A percentile compares a stretch with the other conserved stretches of the same genome.
phyloP scores from a whole-genome alignment of 2,797 vertebrate genomes.

The Glyptemys insculpta region DNA sequence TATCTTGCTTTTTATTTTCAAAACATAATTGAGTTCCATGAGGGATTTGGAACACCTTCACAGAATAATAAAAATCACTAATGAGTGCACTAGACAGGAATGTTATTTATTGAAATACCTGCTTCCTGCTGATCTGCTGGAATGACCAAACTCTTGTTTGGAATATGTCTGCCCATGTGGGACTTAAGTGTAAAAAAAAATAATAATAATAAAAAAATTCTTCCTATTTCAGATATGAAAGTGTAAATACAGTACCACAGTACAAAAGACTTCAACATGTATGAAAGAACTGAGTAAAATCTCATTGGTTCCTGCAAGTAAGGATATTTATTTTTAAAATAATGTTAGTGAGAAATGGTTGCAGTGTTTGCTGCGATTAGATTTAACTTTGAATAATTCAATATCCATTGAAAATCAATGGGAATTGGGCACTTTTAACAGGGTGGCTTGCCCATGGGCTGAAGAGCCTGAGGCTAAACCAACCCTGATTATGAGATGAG shows the following conservation, averaged over 20 bases:
- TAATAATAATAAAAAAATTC: background rate
- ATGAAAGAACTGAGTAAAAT: background rate
- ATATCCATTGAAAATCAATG: background rate
- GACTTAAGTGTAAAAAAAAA: background rate
- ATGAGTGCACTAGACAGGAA: constrained; percentile 21
- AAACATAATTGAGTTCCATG: constrained; percentile 35
- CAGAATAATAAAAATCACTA: constrained; percentile 29
- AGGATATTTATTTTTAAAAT: background rate
- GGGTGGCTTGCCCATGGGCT: background rate
- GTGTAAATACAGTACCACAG: background rate
- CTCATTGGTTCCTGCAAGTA: background rate
- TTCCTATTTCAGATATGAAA: background rate
- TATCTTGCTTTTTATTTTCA: constrained; percentile 27
- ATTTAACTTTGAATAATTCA: background rate
- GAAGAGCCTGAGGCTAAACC: background rate
- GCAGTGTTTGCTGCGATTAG: background rate
- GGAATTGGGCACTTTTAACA: background rate
- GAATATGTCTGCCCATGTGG: background rate
- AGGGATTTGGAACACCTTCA: constrained; percentile 38
- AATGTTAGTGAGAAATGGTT: background rate
- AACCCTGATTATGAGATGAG: background rate
- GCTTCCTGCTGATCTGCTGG: background rate
- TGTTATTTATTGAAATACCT: constrained; percentile 27
- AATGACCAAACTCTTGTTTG: background rate
- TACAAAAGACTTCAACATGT: background rate